These are phyloP conservation scores for Cryptomyrus ogoouensis DNA, from an alignment of 2,113 vertebrate genomes.

Conservation along the genomic window DNA sequence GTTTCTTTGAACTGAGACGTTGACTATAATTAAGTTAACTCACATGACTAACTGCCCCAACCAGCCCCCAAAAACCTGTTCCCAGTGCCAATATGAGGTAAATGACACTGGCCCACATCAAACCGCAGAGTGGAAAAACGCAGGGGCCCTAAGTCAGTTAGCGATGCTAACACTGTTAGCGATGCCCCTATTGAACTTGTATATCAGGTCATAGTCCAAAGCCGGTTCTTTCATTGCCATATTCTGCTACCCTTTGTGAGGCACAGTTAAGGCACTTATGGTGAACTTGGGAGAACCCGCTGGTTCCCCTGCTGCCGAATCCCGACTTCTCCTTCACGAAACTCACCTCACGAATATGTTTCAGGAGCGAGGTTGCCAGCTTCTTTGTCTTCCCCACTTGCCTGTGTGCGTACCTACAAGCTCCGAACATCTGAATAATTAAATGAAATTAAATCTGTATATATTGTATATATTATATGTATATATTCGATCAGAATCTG, in stretches of 20 bases:
- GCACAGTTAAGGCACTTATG: background rate
- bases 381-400: background rate
- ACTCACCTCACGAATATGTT: background rate
- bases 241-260: background rate
- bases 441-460: background rate
- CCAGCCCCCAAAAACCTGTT: background rate
- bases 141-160: background rate
- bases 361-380: background rate
- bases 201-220: background rate
- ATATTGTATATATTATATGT: background rate
- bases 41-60: background rate
- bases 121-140: background rate
- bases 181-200: background rate
- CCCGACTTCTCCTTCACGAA: background rate
- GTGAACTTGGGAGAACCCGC: background rate
- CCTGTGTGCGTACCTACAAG: background rate
- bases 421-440: background rate
- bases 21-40: background rate
- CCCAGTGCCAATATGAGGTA: constrained; percentile 4
- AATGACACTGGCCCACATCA: background rate
- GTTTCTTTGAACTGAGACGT: background rate
- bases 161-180: background rate
- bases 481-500: background rate
- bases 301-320: background rate
- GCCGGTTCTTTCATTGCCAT: no score